These are phyloP conservation scores for Yoshiicerus persimilis DNA, from an alignment of 1,140 invertebrate genomes.

Conservation along the genomic window DNA sequence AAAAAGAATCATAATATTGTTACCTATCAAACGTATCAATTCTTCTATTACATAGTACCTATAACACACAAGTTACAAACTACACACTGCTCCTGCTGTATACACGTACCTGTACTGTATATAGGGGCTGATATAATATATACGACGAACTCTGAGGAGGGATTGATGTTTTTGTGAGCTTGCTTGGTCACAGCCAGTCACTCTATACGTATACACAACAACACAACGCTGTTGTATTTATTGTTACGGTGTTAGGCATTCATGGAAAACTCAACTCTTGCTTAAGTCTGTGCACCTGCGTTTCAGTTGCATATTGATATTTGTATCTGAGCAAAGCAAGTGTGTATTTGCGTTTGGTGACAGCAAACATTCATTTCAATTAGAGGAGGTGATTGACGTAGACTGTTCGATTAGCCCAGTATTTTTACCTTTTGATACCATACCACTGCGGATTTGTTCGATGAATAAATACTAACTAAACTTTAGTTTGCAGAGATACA, in stretches of 20 bases:
- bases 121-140: too few species aligned
- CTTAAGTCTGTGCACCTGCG: background rate
- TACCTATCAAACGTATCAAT: background rate
- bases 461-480: background rate
- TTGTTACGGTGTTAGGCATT: background rate
- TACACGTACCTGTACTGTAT: background rate
- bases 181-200: background rate
- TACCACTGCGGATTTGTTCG: background rate
- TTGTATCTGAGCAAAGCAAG: background rate
- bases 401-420: background rate
- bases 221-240: background rate
- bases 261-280: background rate
- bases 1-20: slow-evolving; percentile 4
- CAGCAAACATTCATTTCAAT: background rate
- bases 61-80: too few species aligned
- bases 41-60: too few species aligned
- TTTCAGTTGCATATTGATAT: background rate
- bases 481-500: background rate
- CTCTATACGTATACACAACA: background rate
- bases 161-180: background rate
- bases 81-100: background rate
- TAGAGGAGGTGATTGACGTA: background rate
- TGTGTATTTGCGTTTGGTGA: background rate
- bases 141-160: background rate
- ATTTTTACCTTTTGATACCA: background rate